These are phyloP conservation scores for Lophochroa leadbeateri DNA, from an alignment of 2,113 vertebrate genomes.

Conservation along the genomic window DNA sequence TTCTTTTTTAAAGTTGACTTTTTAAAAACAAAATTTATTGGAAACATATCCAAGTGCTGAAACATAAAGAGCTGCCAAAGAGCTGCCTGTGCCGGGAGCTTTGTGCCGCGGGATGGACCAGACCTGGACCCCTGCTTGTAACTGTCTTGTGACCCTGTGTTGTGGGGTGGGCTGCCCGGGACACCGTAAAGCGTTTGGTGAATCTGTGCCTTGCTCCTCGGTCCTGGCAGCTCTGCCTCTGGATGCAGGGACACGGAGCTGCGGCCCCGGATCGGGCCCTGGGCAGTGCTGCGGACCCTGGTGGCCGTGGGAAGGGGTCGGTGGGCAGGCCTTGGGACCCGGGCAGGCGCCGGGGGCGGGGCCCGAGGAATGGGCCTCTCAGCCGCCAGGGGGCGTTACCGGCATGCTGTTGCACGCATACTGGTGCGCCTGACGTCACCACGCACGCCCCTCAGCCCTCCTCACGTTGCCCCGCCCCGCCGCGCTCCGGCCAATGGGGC, in stretches of 20 bases:
- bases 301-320: too few species aligned
- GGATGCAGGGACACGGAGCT: too few species aligned
- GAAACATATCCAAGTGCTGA: background rate
- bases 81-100: background rate
- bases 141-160: background rate
- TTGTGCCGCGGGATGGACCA: background rate
- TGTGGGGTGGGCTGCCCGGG: background rate
- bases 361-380: too few species aligned
- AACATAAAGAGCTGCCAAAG: background rate
- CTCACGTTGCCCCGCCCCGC: background rate
- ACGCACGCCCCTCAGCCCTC: accelerated
- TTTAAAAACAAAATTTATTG: background rate
- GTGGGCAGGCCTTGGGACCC: too few species aligned
- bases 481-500: background rate
- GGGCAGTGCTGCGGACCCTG: too few species aligned
- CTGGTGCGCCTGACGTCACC: background rate
- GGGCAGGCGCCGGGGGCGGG: background rate
- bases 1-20: background rate
- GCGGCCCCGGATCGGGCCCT: too few species aligned
- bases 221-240: background rate
- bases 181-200: background rate
- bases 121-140: background rate
- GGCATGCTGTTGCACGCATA: background rate
- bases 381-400: background rate
- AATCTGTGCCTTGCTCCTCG: background rate